Base-by-base conservation (phyloP, 2,888 invertebrate genomes). In the Apotomis capreana region DNA sequence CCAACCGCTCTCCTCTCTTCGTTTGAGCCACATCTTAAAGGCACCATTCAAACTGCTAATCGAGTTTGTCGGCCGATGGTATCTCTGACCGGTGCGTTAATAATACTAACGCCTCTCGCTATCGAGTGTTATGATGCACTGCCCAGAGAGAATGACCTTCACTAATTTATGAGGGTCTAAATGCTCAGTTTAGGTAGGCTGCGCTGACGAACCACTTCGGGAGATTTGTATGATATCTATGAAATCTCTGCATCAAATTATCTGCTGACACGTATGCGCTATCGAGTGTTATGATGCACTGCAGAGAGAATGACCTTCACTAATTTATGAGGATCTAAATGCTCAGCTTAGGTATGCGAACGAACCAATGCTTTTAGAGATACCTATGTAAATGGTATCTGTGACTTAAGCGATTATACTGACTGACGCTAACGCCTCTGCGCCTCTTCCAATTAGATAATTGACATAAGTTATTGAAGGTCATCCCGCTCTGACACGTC, bases 21-120 rank as follows among this genome's bases (percentile, higher is more conserved):
- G 62, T 81, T 84, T 78, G 76, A 12, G 60, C 79, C 85, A 75
- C 58, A 62, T 68, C 15, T 74, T 70, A 75, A 77, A 81, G 82
- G 80, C 84, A 83, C 84, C 89, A 89, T 87, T 90, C 86, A 81
- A 84, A 87, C 89, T 89, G 83, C 91, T 92, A 92, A 92, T 91
- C 92, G 92, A 92, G 92, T 92, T 91, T 91, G 92, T 91, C 92
- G 92, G 92, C 78, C 88, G 92, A 92, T 92, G 87, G 78, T 92
- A 92, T 92, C 92, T 92, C 87, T 83, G 89, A 92, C 88, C 87
- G 83, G 83, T 81, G 84, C 89, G 89, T 90, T 92, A 92, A 92
- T 92, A 91, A 90, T 88, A 86, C 88, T 83, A 79, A 84, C 89
- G 87, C 89, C 87, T 85, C 84, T 79, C 81, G 75, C 71, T 51